A percentile compares a stretch with the other conserved stretches of the same genome.
These are phyloP conservation scores for Syrrhaptes paradoxus DNA, from an alignment of 2,113 vertebrate species.

Conservation along the genomic window DNA sequence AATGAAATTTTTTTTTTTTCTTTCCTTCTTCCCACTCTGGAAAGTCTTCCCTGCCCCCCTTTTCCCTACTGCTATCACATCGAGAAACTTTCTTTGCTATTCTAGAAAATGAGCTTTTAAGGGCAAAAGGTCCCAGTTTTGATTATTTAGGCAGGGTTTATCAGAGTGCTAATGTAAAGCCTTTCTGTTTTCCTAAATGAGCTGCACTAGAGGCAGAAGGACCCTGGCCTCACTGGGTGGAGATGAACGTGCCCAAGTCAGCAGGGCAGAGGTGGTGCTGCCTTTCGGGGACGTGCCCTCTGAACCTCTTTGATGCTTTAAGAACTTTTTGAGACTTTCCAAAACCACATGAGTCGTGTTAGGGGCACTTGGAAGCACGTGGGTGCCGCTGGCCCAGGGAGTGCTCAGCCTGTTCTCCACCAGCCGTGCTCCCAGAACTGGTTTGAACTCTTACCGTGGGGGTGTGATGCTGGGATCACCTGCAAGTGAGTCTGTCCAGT, in stretches of 20 bases:
- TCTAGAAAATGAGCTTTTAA: background rate
- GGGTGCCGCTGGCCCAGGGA: background rate
- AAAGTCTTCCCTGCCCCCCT: background rate
- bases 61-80: background rate
- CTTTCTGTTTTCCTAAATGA: background rate
- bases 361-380: no score
- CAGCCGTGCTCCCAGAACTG: background rate
- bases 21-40: background rate
- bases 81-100: background rate
- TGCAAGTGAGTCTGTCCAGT: background rate
- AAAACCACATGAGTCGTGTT: no score
- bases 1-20: background rate
- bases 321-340: background rate
- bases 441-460: fast-evolving
- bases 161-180: background rate
- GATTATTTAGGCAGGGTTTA: background rate
- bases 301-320: background rate
- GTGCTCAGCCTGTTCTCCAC: background rate
- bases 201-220: background rate
- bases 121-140: background rate
- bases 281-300: background rate
- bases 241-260: background rate
- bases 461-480: background rate
- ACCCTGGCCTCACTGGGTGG: background rate
- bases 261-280: background rate